Evolutionary conservation across 2,888 invertebrate species (phyloP).

Genomic region (Tachina grossa): DNA sequence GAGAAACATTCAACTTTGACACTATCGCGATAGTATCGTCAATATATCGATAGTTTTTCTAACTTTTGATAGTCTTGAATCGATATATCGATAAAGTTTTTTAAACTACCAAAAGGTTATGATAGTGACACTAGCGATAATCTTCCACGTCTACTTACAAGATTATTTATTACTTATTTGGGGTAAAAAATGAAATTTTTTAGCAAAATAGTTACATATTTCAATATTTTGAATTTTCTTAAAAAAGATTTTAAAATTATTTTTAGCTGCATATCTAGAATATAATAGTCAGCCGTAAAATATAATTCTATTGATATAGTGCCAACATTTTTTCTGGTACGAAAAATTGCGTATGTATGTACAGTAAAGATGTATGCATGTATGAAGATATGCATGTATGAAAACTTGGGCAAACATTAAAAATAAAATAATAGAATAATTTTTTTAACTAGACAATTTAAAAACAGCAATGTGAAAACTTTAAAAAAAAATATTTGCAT

Average conservation of each 20-base stretch:
- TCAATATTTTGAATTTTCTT: slow-evolving; percentile 28
- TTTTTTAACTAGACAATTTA: slow-evolving; percentile 11
- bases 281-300: slow-evolving; percentile 27
- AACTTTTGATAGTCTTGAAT: too few species aligned
- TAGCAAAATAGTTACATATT: slow-evolving; percentile 23
- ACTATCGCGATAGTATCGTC: too few species aligned
- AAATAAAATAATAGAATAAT: neutral
- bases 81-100: too few species aligned
- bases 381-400: too few species aligned
- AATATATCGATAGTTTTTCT: too few species aligned
- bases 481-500: slow-evolving; percentile 13
- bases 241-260: slow-evolving; percentile 39
- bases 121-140: too few species aligned
- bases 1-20: too few species aligned
- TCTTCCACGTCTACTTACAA: too few species aligned
- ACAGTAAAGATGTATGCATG: too few species aligned
- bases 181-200: neutral
- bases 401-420: neutral
- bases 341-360: neutral
- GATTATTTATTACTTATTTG: neutral
- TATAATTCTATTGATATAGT: slow-evolving; percentile 42
- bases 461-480: slow-evolving; percentile 12
- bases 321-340: slow-evolving; percentile 40
- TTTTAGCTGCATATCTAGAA: slow-evolving; percentile 44
- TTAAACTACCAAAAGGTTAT: too few species aligned